Conservation (phyloP, 2,113 vertebrate genomes). For the Platichthys flesus region DNA sequence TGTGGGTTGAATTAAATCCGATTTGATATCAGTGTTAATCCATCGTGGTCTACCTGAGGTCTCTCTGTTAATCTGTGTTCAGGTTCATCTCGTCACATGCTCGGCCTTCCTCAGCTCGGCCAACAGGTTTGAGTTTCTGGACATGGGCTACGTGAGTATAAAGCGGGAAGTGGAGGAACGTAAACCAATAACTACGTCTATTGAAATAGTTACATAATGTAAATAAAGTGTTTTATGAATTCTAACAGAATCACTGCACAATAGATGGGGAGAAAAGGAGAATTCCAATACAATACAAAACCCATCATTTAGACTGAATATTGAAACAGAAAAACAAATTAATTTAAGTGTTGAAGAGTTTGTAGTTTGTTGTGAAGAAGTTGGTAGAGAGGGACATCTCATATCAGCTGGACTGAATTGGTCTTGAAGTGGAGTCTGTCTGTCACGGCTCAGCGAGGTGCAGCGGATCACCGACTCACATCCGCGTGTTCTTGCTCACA, state of each 20-base stretch:
- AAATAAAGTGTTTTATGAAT: too few relatives aligned
- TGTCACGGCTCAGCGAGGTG: slow-evolving; percentile 17
- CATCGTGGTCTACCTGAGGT: neutral
- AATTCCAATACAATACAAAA: too few relatives aligned
- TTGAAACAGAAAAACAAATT: too few relatives aligned
- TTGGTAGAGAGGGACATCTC: neutral
- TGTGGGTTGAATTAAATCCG: neutral
- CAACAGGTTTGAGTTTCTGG: slow-evolving; percentile 93
- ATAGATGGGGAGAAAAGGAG: too few relatives aligned
- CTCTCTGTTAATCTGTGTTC: slow-evolving; percentile 16
- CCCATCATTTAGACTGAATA: too few relatives aligned
- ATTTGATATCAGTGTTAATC: neutral
- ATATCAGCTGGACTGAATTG: slow-evolving; percentile 11
- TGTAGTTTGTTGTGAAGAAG: neutral
- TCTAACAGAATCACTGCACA: too few relatives aligned
- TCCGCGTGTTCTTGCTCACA: slow-evolving; percentile 38
- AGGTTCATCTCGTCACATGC: slow-evolving; percentile 93
- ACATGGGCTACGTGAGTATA: slow-evolving; percentile 92
- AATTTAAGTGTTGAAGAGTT: neutral
- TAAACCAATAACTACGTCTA: neutral
- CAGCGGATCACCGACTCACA: slow-evolving; percentile 48
- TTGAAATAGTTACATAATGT: too few relatives aligned
- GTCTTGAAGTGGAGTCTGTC: slow-evolving; percentile 26
- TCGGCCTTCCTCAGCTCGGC: slow-evolving; percentile 92
- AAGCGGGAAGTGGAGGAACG: neutral